These are phyloP conservation scores for Anabacerthia variegaticeps DNA, from an alignment of 2,797 vertebrate species.

Conservation along the genomic window DNA sequence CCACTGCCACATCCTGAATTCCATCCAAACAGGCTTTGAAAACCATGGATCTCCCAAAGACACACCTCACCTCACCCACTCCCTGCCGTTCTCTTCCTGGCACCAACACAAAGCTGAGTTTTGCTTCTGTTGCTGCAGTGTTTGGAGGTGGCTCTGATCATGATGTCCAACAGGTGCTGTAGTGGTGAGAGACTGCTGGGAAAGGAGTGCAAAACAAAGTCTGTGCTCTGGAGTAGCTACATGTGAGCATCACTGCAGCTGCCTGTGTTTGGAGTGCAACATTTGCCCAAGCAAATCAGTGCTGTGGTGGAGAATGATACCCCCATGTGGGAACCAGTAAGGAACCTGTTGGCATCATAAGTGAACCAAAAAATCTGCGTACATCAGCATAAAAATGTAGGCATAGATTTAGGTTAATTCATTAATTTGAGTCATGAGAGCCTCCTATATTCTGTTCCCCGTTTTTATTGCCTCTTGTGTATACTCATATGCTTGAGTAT, in stretches of 20 bases:
- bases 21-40: neutral
- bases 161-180: neutral
- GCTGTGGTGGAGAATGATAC: neutral
- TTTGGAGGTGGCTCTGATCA: neutral
- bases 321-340: neutral
- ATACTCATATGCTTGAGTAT: neutral
- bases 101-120: neutral
- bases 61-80: neutral
- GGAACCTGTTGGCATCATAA: neutral
- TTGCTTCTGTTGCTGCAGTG: neutral
- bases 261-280: neutral
- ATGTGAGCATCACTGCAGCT: neutral
- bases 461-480: neutral
- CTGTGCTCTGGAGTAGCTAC: neutral
- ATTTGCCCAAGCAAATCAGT: neutral
- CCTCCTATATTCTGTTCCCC: neutral
- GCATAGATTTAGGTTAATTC: neutral
- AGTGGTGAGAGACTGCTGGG: neutral
- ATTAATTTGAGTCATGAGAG: neutral
- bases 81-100: neutral
- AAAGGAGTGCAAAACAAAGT: neutral
- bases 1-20: neutral
- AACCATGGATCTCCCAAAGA: neutral
- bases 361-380: neutral
- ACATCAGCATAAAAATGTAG: neutral